Evolutionary conservation across 2,113 vertebrate species (phyloP), one percentile per base, ranked within the genome.

Genomic region (Thalassarche chlororhynchos): DNA sequence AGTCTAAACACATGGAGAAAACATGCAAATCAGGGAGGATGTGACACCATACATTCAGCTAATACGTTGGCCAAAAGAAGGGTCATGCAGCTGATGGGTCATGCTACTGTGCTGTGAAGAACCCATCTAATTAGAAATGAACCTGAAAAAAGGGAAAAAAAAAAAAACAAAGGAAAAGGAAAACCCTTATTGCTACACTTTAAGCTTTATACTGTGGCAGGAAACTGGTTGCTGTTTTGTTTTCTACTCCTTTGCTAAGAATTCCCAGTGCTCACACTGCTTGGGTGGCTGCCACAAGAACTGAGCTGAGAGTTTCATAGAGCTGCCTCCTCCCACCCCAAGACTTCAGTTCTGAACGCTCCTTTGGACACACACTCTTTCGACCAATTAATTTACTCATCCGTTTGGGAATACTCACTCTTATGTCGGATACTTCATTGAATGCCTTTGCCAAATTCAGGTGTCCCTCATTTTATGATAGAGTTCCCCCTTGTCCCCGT

Each of bases 181-280:
- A 34, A 34, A 7, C 31, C 32, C 34, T 36, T 36, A 42, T 42
- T 4, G 13, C 62, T 21, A 65, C 28, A 65, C 18, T 31, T 65
- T 42, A 68, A 47, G 32, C 21, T 47, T 34, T 47, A 47, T 14
- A 24, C 16, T 17, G 14, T 47, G 31, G 15, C 42, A 68, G 32
- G 32, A 68, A n/a, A 34, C 42, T 4, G 6, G 16, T 6, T 6
- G 61, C 17, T 29, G 15, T 18, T n/a, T 18, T 26, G 15, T 47
- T 69, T 69, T 74, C 51, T 42, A 9, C 70, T 34, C 21, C 21
- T 55, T 32, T 74, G 36, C 38, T 42, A 42, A 55, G 28, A 69
- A 42, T 20, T 34, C 12, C 8, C 38, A 17, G 19, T 2, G 3
- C 7, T 64, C 34, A 8, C 0, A 0, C 20, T 18, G n/a, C 16